Evolutionary conservation across 2,888 invertebrate genomes (phyloP), one percentile per base, ranked within the genome.

Genomic region (Cataglyphis cursor): DNA sequence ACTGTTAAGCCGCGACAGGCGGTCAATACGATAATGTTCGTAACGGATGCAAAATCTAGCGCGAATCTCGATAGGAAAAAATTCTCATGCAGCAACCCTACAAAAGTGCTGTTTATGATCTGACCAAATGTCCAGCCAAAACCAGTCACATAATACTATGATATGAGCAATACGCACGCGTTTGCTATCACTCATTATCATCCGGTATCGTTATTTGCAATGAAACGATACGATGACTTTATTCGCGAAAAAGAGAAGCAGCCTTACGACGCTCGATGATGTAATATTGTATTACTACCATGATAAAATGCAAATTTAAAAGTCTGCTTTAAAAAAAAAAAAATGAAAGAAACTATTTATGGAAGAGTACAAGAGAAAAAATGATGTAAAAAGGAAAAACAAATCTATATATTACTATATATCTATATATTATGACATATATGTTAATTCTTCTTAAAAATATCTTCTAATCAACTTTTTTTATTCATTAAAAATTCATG

Each of bases 31-130:
- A 18, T 59, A 59, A 31, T 54, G 38, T 28, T 1, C 10, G 65
- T 76, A 65, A 70, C 72, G 72, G 44, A 31, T 21, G 38, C 48
- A 24, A 59, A 78, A 59, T 78, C 72, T 78, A 24, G 59, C n/a
- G 21, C 18, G 44, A 18, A 15, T 15, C 41, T 15, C 41, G 57
- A 57, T 68, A 68, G 72, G 21, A 44, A 38, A 28, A 12, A 18
- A 21, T 10, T 44, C 70, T 78, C 44, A 31, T 41, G 75, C 75
- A 21, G 18, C 65, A 18, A 59, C 51, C 44, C 41, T 51, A 8
- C 78, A 66, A 85, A 81, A 80, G 35, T 80, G 38, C 24, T 70
- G 83, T 83, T 83, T 85, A 85, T 72, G 65, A 61, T 83, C 41
- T 38, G 44, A 18, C 38, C 24, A 21, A 74, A 64, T 51, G 65